phyloP scores from a whole-genome alignment of 2,888 invertebrate species.

The Megaustenia siamemsis region DNA sequence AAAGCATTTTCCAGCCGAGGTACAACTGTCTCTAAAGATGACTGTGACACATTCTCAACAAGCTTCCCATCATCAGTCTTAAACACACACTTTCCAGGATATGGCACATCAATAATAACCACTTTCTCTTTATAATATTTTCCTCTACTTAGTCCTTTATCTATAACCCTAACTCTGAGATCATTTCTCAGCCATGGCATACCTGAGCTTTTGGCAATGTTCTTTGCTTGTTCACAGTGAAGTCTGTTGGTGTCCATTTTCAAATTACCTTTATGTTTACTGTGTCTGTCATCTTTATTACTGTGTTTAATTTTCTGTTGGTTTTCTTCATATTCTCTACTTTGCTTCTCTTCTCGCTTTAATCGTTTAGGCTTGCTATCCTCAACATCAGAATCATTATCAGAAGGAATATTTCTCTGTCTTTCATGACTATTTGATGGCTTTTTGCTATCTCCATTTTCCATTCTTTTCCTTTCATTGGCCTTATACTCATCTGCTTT shows the following conservation, averaged over 20 bases:
- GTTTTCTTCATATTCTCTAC: background rate
- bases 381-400: constrained; percentile 24
- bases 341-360: constrained; percentile 3
- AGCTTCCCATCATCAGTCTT: constrained; percentile 78
- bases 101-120: constrained; percentile 78
- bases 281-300: background rate
- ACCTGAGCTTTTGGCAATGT: background rate
- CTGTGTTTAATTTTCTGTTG: constrained; percentile 12
- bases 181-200: constrained; percentile 77
- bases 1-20: constrained; percentile 76
- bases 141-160: constrained; percentile 78
- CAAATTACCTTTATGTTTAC: background rate
- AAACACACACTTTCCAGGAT: constrained; percentile 76
- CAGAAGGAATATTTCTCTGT: background rate
- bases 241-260: background rate
- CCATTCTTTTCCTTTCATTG: constrained; percentile 56
- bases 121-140: constrained; percentile 75
- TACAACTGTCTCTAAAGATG: constrained; percentile 80
- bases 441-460: constrained; percentile 14
- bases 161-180: constrained; percentile 79
- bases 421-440: constrained; percentile 20
- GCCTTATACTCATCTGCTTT: constrained; percentile 67
- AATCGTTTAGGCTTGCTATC: background rate
- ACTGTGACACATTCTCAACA: constrained; percentile 77
- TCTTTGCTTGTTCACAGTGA: background rate